Conservation (phyloP, 2,113 vertebrate genomes). For the Eulacestoma nigropectus region DNA sequence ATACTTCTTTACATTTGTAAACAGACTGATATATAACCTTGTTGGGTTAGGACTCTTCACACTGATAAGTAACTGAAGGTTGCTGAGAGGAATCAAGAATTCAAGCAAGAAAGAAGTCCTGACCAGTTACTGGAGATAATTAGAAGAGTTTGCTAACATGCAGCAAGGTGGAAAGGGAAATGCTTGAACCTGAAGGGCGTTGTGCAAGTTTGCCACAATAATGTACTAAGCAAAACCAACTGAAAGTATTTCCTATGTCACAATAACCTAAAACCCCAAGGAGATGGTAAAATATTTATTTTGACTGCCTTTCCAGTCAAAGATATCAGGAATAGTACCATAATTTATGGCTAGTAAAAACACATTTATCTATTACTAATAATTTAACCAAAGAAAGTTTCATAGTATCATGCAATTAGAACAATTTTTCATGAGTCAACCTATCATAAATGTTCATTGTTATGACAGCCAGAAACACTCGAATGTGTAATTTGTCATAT, state of each 20-base stretch:
- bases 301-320: not conserved
- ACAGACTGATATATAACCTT: not conserved
- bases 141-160: not conserved
- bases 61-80: not conserved
- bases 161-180: not conserved
- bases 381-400: slow-evolving; percentile 22
- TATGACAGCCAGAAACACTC: slow-evolving; percentile 23
- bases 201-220: not conserved
- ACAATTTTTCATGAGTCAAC: slow-evolving; percentile 10
- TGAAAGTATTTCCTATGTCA: not conserved
- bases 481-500: slow-evolving; percentile 5
- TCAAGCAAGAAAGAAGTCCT: not conserved
- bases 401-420: not conserved
- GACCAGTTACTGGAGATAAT: not conserved
- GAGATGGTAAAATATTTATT: not conserved
- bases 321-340: not conserved
- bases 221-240: not conserved
- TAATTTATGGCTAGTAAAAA: not conserved
- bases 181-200: rapidly evolving
- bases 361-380: not conserved
- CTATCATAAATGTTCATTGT: slow-evolving; percentile 28
- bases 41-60: not conserved
- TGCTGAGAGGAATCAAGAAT: not conserved
- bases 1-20: not conserved
- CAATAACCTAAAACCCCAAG: not conserved